Evolutionary conservation across 2,888 invertebrate species (phyloP), one percentile per base, ranked within the genome.

Genomic region (Rambutsinella grinnellia): DNA sequence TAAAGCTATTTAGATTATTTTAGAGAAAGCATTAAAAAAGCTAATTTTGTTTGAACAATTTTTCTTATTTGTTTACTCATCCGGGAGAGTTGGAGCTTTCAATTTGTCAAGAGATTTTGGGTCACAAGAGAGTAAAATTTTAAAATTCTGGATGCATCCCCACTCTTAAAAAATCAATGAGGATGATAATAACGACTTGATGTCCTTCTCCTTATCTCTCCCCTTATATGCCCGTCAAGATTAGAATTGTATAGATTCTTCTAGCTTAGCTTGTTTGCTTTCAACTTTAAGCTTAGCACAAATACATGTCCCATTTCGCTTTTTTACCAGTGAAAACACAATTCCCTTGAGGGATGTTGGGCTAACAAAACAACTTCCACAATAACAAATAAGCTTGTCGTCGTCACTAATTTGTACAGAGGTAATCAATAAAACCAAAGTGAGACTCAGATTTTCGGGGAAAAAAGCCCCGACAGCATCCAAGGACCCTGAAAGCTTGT

Each of bases 91-190:
- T 36, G 13, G 36, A 36, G 36, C 36, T 5, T 13, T 36, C 36
- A 36, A 36, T 36, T 36, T 36, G 36, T 36, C 36, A 36, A 13
- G 6, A 36, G 36, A 8, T 5, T 36, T 36, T 36, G 13, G 36
- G 36, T 36, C 36, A 36, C 36, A 8, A 36, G 36, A 36, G 36
- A 36, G 36, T 13, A 66, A 44, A 26, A 46, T 53, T 66, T 66
- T 66, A 56, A 66, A 66, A 66, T 66, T 66, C 66, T 56, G 56
- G 36, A 13, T n/a, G 66, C 56, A 56, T 63, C 63, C 2, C 5
- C 5, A 36, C 36, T 36, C 36, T 13, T 36, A 36, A 36, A 36
- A 36, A 36, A 36, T 36, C 36, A 36, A 36, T 36, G 36, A 13
- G 36, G 36, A 36, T 36, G 13, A 36, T 36, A 36, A 36, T 36